phyloP scores from a whole-genome alignment of 1,140 invertebrate species.

The Eufriesea mexicana region DNA sequence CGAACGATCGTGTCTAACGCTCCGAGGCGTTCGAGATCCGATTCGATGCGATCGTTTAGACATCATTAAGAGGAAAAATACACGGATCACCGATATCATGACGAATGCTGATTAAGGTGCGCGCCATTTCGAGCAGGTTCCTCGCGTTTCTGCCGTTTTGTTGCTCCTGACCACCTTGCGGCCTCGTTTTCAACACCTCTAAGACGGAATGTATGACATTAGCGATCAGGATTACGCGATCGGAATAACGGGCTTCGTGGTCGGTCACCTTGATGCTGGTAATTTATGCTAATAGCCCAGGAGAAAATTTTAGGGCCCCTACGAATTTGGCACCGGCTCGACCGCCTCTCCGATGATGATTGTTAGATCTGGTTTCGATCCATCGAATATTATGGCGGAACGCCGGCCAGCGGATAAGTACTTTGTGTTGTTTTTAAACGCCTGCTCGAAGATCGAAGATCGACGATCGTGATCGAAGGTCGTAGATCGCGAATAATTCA shows the following conservation, averaged over 20 bases:
- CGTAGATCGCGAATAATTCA: neutral
- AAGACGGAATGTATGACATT: constrained; percentile 74
- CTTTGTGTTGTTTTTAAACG: constrained; percentile 2
- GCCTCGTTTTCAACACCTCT: constrained; percentile 73
- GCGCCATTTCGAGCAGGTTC: constrained; percentile 4
- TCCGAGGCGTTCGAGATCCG: neutral
- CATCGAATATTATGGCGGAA: constrained; percentile 60
- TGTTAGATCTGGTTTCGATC: constrained; percentile 68
- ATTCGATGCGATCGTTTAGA: constrained; percentile 44
- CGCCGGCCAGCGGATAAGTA: constrained; percentile 18
- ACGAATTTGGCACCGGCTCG: constrained; percentile 58
- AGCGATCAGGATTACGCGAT: constrained; percentile 62
- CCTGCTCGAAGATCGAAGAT: neutral
- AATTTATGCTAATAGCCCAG: constrained; percentile 76
- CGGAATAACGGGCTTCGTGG: constrained; percentile 57
- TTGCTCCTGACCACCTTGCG: constrained; percentile 42
- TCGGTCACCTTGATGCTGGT: constrained; percentile 65
- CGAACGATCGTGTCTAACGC: neutral
- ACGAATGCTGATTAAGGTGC: constrained; percentile 39
- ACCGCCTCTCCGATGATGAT: constrained; percentile 61
- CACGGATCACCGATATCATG: constrained; percentile 14
- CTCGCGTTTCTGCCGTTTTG: constrained; percentile 11
- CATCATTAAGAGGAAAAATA: constrained; percentile 45
- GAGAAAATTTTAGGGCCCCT: constrained; percentile 60
- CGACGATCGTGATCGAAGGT: neutral